phyloP scores from a whole-genome alignment of 2,888 invertebrate species.

The Pterobdella sp. region DNA sequence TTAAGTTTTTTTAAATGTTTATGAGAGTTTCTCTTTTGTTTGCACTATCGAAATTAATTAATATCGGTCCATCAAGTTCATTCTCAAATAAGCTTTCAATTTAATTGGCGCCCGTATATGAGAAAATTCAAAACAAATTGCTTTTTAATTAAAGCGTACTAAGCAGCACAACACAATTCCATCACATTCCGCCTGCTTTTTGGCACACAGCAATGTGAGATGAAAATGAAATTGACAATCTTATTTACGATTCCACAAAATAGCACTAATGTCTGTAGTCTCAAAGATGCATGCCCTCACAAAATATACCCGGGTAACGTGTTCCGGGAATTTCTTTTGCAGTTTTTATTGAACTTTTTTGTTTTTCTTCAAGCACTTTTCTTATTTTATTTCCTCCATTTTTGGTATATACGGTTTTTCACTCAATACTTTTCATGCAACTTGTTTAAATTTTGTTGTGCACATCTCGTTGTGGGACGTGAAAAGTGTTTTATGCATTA shows the following conservation, averaged over 20 bases:
- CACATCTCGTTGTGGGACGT: not conserved
- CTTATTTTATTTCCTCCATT: not conserved
- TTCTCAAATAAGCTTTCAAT: not conserved
- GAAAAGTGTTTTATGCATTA: not conserved
- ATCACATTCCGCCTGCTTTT: not conserved
- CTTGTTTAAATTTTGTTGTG: not conserved
- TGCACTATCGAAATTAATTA: not conserved
- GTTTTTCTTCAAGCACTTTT: not conserved
- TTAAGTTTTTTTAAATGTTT: too few relatives aligned
- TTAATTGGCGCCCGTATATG: not conserved
- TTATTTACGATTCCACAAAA: not conserved
- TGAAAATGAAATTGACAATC: not conserved
- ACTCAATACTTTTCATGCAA: not conserved
- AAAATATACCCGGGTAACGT: not conserved
- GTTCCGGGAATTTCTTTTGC: not conserved
- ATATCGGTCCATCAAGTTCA: not conserved
- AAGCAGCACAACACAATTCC: not conserved
- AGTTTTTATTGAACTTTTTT: constrained; percentile 7
- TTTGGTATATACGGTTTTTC: not conserved
- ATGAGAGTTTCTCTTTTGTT: too few relatives aligned
- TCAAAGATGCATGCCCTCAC: not conserved
- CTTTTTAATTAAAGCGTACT: too few relatives aligned
- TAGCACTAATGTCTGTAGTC: not conserved
- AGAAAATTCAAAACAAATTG: too few relatives aligned
- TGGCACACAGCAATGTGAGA: not conserved